Percentiles rank a stretch among this genome's conserved stretches.
Conservation (phyloP, 2,888 invertebrate species). For the Nomada ruficornis region DNA sequence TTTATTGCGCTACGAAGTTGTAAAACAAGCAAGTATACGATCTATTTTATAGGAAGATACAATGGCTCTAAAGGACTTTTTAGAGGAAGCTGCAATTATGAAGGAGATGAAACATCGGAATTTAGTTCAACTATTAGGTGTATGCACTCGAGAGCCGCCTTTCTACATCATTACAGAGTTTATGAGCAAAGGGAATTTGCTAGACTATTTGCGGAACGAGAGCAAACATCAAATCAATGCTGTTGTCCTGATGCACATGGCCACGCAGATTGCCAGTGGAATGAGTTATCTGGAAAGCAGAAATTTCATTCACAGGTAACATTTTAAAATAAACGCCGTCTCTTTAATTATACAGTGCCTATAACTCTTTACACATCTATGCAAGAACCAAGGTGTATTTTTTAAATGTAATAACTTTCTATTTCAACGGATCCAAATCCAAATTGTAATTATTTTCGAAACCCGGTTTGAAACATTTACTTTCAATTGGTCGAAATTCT, state of each 20-base stretch:
- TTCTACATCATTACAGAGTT: conserved; percentile 99
- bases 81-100: conserved; percentile 99
- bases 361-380: not conserved
- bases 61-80: conserved; percentile 99
- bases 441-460: not conserved
- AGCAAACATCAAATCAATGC: conserved; percentile 95
- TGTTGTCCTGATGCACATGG: conserved; percentile 99
- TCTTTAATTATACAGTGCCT: not conserved
- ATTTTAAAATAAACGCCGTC: not conserved
- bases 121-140: conserved; percentile 98
- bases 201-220: conserved; percentile 96
- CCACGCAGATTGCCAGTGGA: conserved; percentile 99
- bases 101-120: conserved; percentile 99
- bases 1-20: not conserved
- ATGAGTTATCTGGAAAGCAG: conserved; percentile 99
- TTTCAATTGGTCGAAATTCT: not conserved
- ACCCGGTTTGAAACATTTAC: no score
- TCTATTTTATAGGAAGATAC: conserved; percentile 92
- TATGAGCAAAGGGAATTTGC: conserved; percentile 98
- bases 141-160: conserved; percentile 99
- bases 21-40: not conserved
- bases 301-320: conserved; percentile 95
- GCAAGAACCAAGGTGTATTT: not conserved
- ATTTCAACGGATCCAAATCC: not conserved
- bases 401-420: not conserved